These are phyloP conservation scores for Esox niger DNA, from an alignment of 2,113 vertebrate species.

Conservation along the genomic window DNA sequence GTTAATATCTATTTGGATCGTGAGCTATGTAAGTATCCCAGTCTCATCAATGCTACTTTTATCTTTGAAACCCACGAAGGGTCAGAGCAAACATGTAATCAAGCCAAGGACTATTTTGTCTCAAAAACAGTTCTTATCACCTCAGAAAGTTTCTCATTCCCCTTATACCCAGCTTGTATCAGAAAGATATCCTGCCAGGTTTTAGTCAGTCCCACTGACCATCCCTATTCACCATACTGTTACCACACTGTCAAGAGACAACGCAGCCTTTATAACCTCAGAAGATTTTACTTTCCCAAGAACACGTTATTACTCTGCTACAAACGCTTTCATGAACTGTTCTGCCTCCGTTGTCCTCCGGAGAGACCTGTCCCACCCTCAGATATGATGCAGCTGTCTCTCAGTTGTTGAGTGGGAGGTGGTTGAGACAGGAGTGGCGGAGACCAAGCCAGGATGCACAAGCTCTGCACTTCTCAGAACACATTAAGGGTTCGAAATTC, in stretches of 20 bases:
- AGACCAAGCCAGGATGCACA: neutral
- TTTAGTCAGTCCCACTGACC: conserved; percentile 61
- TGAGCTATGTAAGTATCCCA: neutral
- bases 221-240: no score
- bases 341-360: conserved; percentile 11
- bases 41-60: neutral
- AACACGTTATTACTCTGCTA: neutral
- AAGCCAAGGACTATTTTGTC: neutral
- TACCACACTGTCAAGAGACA: neutral
- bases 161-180: conserved; percentile 37
- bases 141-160: conserved; percentile 50
- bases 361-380: conserved; percentile 1
- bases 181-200: conserved; percentile 37
- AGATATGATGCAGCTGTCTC: conserved; percentile 67
- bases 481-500: neutral
- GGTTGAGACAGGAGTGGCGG: neutral
- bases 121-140: conserved; percentile 44
- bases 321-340: no score
- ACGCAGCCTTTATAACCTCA: neutral
- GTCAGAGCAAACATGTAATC: neutral
- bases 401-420: conserved; percentile 44
- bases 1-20: neutral
- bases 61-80: neutral
- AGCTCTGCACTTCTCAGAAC: neutral
- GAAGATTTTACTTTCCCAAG: neutral